Percentiles rank a stretch among this genome's conserved stretches.
Evolutionary conservation across 2,797 vertebrate species (phyloP).

Genomic region (Squalus acanthias): DNA sequence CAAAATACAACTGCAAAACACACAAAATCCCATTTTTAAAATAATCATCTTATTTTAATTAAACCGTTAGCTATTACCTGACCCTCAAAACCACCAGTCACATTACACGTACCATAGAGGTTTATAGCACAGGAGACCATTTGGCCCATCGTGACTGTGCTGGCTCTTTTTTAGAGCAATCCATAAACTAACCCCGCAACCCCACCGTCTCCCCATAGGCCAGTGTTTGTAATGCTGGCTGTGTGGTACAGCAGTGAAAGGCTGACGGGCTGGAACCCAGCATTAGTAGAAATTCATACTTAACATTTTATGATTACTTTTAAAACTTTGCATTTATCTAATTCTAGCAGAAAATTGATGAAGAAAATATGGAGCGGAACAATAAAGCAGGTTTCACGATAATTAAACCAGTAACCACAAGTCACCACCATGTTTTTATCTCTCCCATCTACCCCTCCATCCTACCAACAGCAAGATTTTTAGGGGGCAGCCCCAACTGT

Average conservation of each 20-base stretch:
- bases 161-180: background rate
- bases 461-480: slow-evolving; percentile 41
- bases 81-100: background rate
- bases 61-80: background rate
- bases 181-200: background rate
- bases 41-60: background rate
- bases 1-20: background rate
- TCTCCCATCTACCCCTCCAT: background rate
- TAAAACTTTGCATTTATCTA: background rate
- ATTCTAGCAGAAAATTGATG: background rate
- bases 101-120: background rate
- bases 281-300: background rate
- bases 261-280: background rate
- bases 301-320: background rate
- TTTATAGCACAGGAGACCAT: background rate
- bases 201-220: background rate
- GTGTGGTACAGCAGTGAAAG: background rate
- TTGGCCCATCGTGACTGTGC: background rate
- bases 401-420: background rate
- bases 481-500: slow-evolving; percentile 42
- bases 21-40: background rate
- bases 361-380: background rate
- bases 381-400: background rate
- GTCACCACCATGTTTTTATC: background rate
- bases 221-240: background rate